Base-by-base conservation (phyloP, 2,797 vertebrate genomes). In the Gobio occitaniae region DNA sequence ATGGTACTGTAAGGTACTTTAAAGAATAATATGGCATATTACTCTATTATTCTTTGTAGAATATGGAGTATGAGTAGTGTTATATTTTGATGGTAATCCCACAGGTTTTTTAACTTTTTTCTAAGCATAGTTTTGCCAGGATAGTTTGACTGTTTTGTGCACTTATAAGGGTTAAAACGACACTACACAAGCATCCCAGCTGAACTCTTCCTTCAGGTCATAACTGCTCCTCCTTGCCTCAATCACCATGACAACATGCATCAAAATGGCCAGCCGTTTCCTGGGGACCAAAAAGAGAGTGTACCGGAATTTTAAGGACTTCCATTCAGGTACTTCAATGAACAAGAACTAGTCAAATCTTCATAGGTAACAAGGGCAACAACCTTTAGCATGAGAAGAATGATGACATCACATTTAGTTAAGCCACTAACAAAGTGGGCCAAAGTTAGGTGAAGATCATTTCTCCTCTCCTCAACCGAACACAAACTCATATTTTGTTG, bases 201-300 rank as follows among this genome's bases (percentile, higher is more conserved):
- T 52, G 59, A 80, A 81, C 80, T 61, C 80, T 59, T 84, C 52
- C 78, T 78, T 84, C 71, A 68, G 69, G 79, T 76, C 19, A 79
- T 68, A 32, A 68, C 56, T 25, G 52, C 84, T 82, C 82, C 70
- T 86, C 74, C 63, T 75, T 59, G 70, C 63, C 52, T 70, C 66
- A 50, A 84, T 89, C 84, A 83, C 89, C 89, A 89, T 89, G 86
- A 90, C 86, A 90, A 89, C 87, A 56, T 21, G 80, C 72, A 86
- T 89, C 80, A 84, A 86, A 89, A 90, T 81, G 84, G 79, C 80
- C 8, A 47, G 70, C 68, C 16, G 71, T 86, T 84, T 80, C 86
- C 80, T 88, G 29, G 84, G 76, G 70, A 86, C 75, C 69, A 9
- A 61, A 86, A 65, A 72, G 29, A 54, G 68, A 69, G 71, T 36